Percentiles rank a stretch among this genome's conserved stretches.
These are phyloP conservation scores for Rhyzopertha dominica DNA, from an alignment of 1,140 invertebrate species.

Conservation along the genomic window DNA sequence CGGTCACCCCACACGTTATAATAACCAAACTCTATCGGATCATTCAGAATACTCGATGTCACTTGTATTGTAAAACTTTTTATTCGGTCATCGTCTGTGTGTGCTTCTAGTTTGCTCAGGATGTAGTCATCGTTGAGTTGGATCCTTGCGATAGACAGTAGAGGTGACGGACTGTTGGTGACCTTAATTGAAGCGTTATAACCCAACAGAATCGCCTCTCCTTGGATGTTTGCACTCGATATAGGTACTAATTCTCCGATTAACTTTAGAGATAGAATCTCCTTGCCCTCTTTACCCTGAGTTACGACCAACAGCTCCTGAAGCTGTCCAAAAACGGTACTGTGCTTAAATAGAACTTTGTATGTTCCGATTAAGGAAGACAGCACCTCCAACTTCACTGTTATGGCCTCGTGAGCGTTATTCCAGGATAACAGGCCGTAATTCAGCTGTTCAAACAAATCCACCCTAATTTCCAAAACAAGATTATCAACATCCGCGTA, in stretches of 20 bases:
- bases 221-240: slow-evolving; percentile 7
- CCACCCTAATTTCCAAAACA: slow-evolving; percentile 8
- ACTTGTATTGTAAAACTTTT: no score
- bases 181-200: slow-evolving; percentile 10
- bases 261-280: slow-evolving; percentile 14
- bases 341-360: slow-evolving; percentile 17
- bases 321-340: slow-evolving; percentile 11
- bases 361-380: slow-evolving; percentile 17
- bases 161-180: no score
- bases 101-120: no score
- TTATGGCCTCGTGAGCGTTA: slow-evolving; percentile 5
- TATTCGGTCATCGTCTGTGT: no score
- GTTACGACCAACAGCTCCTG: slow-evolving; percentile 12
- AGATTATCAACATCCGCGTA: slow-evolving; percentile 7
- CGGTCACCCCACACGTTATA: no score
- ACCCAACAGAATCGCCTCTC: slow-evolving; percentile 7
- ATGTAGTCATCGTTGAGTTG: no score
- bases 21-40: no score
- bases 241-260: slow-evolving; percentile 16
- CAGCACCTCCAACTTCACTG: slow-evolving; percentile 14
- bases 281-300: slow-evolving; percentile 13
- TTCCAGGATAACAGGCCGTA: slow-evolving; percentile 14
- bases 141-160: no score
- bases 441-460: slow-evolving; percentile 18
- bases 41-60: no score